Conservation (phyloP, 1,140 invertebrate genomes). For the Orchesella cincta region DNA sequence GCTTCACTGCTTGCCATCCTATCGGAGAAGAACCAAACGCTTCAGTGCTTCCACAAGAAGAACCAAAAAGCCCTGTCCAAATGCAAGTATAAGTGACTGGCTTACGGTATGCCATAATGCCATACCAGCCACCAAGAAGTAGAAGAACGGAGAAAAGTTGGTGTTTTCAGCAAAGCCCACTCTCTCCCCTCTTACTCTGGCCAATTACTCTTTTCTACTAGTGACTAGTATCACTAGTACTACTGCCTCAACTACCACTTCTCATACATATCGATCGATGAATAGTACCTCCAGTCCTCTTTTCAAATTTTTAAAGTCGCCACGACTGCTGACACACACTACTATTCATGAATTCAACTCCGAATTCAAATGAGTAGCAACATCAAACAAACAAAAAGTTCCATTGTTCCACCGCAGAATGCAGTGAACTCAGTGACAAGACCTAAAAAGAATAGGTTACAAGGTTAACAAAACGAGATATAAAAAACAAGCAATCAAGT, state of each 20-base stretch:
- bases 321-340: conserved; percentile 1
- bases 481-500: conserved; percentile 16
- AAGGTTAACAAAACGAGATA: conserved; percentile 4
- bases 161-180: conserved; percentile 15
- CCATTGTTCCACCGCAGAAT: background rate
- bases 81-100: conserved; percentile 14
- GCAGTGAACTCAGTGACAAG: too few relatives aligned
- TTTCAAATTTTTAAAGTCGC: conserved; percentile 7
- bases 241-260: conserved; percentile 17
- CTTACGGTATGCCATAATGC: conserved; percentile 16
- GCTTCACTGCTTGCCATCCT: background rate
- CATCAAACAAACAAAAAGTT: background rate
- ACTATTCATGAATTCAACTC: background rate
- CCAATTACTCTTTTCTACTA: conserved; percentile 26
- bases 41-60: conserved; percentile 23
- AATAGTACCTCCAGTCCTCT: conserved; percentile 12
- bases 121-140: conserved; percentile 8
- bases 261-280: conserved; percentile 25
- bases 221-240: conserved; percentile 1
- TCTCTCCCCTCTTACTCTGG: conserved; percentile 1
- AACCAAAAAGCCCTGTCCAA: conserved; percentile 16
- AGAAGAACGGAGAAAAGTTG: conserved; percentile 17
- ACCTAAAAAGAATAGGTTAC: background rate
- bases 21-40: conserved; percentile 11
- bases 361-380: too few relatives aligned